phyloP scores from a whole-genome alignment of 2,113 vertebrate species.

The Lates calcarifer region DNA sequence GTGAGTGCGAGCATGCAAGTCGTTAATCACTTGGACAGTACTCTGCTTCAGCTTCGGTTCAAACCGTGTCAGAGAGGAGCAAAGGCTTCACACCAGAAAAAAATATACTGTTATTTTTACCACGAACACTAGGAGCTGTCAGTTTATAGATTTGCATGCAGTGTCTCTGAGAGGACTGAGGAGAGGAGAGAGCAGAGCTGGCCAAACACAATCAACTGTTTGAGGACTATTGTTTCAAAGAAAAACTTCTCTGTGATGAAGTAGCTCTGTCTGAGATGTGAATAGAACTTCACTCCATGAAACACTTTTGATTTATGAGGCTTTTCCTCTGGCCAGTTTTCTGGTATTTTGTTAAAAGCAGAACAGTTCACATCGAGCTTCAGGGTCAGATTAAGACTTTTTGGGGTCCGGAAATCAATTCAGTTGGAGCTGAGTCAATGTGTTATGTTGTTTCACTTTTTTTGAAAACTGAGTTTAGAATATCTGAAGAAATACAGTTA shows the following conservation, averaged over 20 bases:
- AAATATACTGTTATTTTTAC: conserved; percentile 48
- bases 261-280: conserved; percentile 48
- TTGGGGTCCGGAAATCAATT: background rate
- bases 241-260: conserved; percentile 50
- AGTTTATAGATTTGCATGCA: conserved; percentile 42
- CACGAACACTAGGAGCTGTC: conserved; percentile 29
- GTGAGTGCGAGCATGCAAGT: conserved; percentile 2
- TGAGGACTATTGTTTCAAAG: conserved; percentile 37
- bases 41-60: conserved; percentile 55
- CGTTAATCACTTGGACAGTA: conserved; percentile 70
- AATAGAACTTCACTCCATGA: conserved; percentile 46
- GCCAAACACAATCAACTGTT: conserved; percentile 37
- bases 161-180: background rate
- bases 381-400: conserved; percentile 28
- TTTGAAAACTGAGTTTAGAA: too few relatives aligned
- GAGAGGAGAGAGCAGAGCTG: conserved; percentile 15
- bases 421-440: background rate
- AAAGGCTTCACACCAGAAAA: conserved; percentile 33
- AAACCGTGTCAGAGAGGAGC: conserved; percentile 49
- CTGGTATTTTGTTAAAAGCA: conserved; percentile 36
- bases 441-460: background rate
- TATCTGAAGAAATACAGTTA: too few relatives aligned
- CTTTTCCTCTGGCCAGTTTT: conserved; percentile 41
- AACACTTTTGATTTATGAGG: conserved; percentile 66
- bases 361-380: conserved; percentile 14